Conservation (phyloP, 2,888 invertebrate genomes). For the Caenorhabditis imperialis region DNA sequence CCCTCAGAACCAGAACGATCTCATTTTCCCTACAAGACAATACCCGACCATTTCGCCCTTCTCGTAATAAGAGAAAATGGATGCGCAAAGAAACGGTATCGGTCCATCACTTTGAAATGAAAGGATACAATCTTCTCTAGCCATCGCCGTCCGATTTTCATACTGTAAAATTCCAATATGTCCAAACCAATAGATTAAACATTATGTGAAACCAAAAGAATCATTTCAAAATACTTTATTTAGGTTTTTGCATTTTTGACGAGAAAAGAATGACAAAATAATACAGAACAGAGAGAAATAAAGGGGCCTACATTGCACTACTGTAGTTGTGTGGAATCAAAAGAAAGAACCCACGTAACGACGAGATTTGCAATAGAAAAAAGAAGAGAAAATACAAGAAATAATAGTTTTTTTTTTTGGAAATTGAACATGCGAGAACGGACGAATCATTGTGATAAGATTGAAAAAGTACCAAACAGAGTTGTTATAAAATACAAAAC, state of each 20-base stretch:
- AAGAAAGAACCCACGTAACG: slow-evolving; percentile 13
- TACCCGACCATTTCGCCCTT: too few species aligned
- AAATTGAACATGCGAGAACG: neutral
- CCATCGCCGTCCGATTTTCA: too few species aligned
- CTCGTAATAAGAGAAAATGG: too few species aligned
- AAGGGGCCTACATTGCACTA: slow-evolving; percentile 39
- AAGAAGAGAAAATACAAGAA: neutral
- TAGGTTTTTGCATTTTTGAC: too few species aligned
- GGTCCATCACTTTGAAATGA: too few species aligned
- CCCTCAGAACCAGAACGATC: too few species aligned
- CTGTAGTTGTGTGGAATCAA: slow-evolving; percentile 13
- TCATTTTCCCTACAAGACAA: too few species aligned
- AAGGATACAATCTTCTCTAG: too few species aligned
- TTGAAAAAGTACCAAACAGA: slow-evolving; percentile 13
- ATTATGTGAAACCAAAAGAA: too few species aligned
- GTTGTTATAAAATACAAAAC: slow-evolving; percentile 9
- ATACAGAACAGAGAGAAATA: slow-evolving; percentile 4
- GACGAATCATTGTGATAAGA: slow-evolving; percentile 26
- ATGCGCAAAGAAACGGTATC: too few species aligned
- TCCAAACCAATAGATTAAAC: too few species aligned
- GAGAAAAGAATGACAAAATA: slow-evolving; percentile 15
- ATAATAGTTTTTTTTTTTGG: neutral
- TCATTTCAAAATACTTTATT: slow-evolving; percentile 32
- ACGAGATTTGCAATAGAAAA: slow-evolving; percentile 29
- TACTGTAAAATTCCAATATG: too few species aligned